phyloP scores from a whole-genome alignment of 2,888 invertebrate genomes.

The Venusia cambrica region DNA sequence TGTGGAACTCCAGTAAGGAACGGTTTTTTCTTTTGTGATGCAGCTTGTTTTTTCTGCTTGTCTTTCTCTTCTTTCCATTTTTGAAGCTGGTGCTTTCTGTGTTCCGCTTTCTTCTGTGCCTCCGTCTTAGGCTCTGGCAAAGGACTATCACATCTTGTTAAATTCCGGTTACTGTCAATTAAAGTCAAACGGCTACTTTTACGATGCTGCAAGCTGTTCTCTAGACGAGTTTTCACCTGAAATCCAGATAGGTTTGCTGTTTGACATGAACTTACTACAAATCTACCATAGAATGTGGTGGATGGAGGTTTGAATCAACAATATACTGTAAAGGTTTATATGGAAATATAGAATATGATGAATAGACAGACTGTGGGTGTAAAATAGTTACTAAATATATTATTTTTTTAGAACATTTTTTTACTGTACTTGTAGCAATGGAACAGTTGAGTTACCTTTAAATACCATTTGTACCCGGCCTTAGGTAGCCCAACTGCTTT shows the following conservation, averaged over 20 bases:
- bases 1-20: slow-evolving; percentile 57
- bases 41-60: slow-evolving; percentile 54
- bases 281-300: no score
- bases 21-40: slow-evolving; percentile 59
- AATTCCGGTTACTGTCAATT: slow-evolving; percentile 56
- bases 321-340: no score
- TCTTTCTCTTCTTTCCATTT: slow-evolving; percentile 71
- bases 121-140: slow-evolving; percentile 37
- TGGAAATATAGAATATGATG: no score
- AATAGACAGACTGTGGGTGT: no score
- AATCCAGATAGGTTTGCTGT: slow-evolving; percentile 9
- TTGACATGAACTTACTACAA: no score
- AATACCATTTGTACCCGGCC: no score
- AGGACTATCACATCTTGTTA: slow-evolving; percentile 46
- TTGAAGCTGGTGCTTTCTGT: slow-evolving; percentile 55
- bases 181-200: slow-evolving; percentile 50
- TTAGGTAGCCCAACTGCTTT: no score
- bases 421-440: no score
- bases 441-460: no score
- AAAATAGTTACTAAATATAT: no score
- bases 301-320: no score
- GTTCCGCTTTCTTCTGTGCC: slow-evolving; percentile 43
- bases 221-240: slow-evolving; percentile 57
- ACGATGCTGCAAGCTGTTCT: slow-evolving; percentile 46
- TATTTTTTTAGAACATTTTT: no score